phyloP scores from a whole-genome alignment of 2,113 vertebrate species.

The Peromyscus polionotus region DNA sequence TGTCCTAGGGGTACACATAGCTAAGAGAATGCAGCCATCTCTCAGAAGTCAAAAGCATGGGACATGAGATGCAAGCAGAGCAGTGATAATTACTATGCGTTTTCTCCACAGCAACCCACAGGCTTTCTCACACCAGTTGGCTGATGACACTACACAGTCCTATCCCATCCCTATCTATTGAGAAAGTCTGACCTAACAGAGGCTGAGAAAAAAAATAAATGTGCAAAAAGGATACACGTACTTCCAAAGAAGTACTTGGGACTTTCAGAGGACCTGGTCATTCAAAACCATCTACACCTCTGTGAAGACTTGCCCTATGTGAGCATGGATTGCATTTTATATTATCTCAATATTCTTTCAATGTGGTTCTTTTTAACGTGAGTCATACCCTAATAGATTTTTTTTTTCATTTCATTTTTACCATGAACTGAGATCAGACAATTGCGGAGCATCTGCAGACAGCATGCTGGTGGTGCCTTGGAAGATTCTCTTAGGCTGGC shows the following conservation, averaged over 20 bases:
- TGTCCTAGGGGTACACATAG: neutral
- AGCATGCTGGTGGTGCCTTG: constrained; percentile 97
- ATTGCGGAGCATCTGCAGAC: constrained; percentile 91
- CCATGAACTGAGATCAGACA: constrained; percentile 95
- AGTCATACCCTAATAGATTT: constrained; percentile 40
- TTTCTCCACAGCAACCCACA: constrained; percentile 19
- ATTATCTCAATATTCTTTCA: constrained; percentile 33
- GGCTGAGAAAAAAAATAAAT: constrained; percentile 46
- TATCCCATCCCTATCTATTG: neutral
- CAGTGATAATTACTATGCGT: neutral
- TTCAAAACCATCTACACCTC: constrained; percentile 20
- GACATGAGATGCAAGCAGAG: constrained; percentile 48
- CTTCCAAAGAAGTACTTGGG: constrained; percentile 35
- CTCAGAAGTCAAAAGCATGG: neutral
- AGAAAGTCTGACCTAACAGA: constrained; percentile 34
- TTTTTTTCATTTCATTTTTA: constrained; percentile 84
- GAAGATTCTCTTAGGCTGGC: constrained; percentile 98
- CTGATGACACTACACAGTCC: neutral
- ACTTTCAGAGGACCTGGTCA: constrained; percentile 25
- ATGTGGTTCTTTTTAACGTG: constrained; percentile 46
- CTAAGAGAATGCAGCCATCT: constrained; percentile 6
- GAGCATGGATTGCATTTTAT: constrained; percentile 16
- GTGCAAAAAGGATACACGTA: constrained; percentile 25
- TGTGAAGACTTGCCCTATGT: neutral
- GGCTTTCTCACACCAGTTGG: neutral